A percentile compares a stretch with the other conserved stretches of the same genome.
These are phyloP conservation scores for Hephaestus fuliginosus DNA, from an alignment of 2,797 vertebrate species.

Conservation along the genomic window DNA sequence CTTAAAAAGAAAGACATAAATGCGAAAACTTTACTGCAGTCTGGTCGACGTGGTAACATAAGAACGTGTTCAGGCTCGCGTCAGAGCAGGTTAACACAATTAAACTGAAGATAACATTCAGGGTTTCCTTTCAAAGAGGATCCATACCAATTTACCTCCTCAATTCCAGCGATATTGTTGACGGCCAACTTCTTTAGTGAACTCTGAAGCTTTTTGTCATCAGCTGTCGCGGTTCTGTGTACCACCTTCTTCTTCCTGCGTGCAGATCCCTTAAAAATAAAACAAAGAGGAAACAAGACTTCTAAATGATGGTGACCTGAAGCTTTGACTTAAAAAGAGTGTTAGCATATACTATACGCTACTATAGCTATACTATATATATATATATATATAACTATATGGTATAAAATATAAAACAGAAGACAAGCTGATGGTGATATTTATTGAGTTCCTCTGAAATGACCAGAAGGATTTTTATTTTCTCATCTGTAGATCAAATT, in stretches of 20 bases:
- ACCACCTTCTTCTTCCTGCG: constrained; percentile 99
- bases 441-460: too few species aligned
- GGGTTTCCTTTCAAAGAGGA: neutral
- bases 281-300: constrained; percentile 19
- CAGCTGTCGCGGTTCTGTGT: constrained; percentile 96
- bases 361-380: too few species aligned
- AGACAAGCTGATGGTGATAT: too few species aligned
- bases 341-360: too few species aligned
- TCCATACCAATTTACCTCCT: constrained; percentile 88
- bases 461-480: too few species aligned
- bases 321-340: too few species aligned
- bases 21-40: neutral
- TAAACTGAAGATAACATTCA: neutral
- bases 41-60: neutral
- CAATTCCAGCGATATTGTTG: constrained; percentile 97
- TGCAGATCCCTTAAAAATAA: constrained; percentile 89
- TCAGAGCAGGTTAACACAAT: neutral
- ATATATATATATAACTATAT: too few species aligned
- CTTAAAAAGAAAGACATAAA: neutral
- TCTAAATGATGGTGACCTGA: neutral
- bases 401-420: too few species aligned
- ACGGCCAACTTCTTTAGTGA: constrained; percentile 97
- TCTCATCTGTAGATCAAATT: too few species aligned
- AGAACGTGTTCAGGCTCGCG: neutral
- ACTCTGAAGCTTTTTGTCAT: constrained; percentile 98